Base-by-base conservation (phyloP, 2,113 vertebrate genomes). In the Pteronura brasiliensis region DNA sequence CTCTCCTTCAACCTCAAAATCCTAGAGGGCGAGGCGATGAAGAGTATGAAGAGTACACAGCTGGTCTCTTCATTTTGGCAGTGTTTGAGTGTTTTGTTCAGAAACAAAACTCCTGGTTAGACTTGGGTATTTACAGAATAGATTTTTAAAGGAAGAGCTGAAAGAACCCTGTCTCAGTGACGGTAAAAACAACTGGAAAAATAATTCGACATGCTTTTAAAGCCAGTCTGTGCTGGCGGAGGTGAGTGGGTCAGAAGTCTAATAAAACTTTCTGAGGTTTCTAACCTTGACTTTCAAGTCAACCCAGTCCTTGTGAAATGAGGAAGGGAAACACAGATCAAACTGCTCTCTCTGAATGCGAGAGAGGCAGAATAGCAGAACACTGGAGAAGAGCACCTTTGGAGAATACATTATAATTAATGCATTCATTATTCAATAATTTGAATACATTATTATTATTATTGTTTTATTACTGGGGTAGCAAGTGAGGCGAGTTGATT, bases 221-320 rank as follows among this genome's bases (percentile, higher is more conserved):
- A 31, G 34, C 44, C 47, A 47, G 23, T 76, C 36, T 69, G 74
- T 92, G 25, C 36, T 92, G n/a, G 31, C 39, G 4, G 55, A 95
- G 25, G n/a, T 61, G 31, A 82, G 39, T 57, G 10, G 72, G 59
- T 67, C 86, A 79, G 20, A 91, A 69, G 7, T 61, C 44, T 61
- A 93, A 10, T 81, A 67, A 86, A 49, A 25, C 25, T 21, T 63
- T 84, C 34, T 57, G 29, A 86, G 79, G 65, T 97, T 93, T 97
- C 86, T 88, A 94, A 61, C 44, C 72, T 96, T 95, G 93, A 93
- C n/a, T 95, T 97, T 93, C 67, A 77, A 72, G 93, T 95, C 71
- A 71, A 20, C 18, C 14, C n/a, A 63, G 49, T 36, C 39, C 79
- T 90, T 69, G 27, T 79, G 23, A 79, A 93, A 74, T 81, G 63